Conservation (phyloP, 2,797 vertebrate genomes). For the Tokudaia muenninki region DNA sequence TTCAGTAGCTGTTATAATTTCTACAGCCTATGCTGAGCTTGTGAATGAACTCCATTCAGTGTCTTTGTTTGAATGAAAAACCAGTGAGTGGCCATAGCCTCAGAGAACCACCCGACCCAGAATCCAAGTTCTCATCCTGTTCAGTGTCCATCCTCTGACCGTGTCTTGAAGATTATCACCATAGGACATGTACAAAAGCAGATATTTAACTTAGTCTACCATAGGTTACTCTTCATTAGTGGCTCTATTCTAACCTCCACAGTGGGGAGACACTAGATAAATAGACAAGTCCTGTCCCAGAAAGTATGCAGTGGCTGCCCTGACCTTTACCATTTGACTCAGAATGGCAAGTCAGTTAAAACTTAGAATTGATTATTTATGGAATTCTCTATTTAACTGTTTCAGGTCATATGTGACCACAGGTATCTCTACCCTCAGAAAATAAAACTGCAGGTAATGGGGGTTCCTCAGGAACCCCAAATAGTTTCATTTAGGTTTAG, state of each 20-base stretch:
- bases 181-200: not conserved
- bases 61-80: not conserved
- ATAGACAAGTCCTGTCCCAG: not conserved
- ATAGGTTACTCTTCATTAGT: not conserved
- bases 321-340: not conserved
- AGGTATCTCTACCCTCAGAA: not conserved
- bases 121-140: not conserved
- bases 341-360: not conserved
- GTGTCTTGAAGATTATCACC: not conserved
- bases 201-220: not conserved
- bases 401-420: not conserved
- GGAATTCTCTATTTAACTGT: not conserved
- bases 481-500: not conserved
- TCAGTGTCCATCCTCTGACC: not conserved
- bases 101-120: not conserved
- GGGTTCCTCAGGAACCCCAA: not conserved
- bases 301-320: not conserved
- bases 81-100: not conserved
- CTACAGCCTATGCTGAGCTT: not conserved
- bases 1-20: constrained; percentile 2
- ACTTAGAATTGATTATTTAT: not conserved
- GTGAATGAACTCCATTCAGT: not conserved
- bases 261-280: not conserved
- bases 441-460: not conserved
- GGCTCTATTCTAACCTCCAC: not conserved